Evolutionary conservation across 2,113 vertebrate genomes (phyloP).

Genomic region (Urocynchramus pylzowi): DNA sequence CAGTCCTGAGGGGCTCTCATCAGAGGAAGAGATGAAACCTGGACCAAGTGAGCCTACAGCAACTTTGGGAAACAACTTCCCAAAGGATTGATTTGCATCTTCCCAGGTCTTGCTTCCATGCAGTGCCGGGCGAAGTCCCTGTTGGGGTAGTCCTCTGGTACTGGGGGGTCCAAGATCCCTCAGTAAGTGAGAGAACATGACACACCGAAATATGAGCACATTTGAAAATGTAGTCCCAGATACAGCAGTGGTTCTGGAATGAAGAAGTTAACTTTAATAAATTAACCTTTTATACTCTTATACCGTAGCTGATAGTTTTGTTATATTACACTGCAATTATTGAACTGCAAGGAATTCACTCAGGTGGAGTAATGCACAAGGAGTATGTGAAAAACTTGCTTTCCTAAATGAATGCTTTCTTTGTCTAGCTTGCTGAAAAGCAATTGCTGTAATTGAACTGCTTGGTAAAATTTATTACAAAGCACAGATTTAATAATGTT

Average conservation of each 20-base stretch:
- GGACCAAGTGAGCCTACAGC: not conserved
- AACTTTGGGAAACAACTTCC: not conserved
- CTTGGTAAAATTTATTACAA: not conserved
- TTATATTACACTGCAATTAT: not conserved
- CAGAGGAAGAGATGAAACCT: not conserved
- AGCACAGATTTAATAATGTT: not conserved
- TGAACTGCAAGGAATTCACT: not conserved
- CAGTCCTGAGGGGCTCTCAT: not conserved
- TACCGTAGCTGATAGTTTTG: not conserved
- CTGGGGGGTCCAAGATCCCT: accelerated
- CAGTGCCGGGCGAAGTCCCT: not conserved
- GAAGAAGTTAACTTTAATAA: not conserved
- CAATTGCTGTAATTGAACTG: not conserved
- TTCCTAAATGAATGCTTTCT: not conserved
- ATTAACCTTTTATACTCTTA: not conserved
- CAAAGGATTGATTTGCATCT: no score
- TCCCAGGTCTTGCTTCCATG: not conserved
- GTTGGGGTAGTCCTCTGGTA: no score
- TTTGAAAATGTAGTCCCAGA: not conserved
- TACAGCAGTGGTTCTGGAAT: not conserved
- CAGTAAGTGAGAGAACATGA: not conserved
- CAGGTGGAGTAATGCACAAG: not conserved
- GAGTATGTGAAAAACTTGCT: not conserved
- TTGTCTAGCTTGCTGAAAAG: not conserved
- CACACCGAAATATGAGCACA: not conserved